These are phyloP conservation scores for Prosapia bicincta DNA, from an alignment of 2,888 invertebrate genomes.

Conservation along the genomic window DNA sequence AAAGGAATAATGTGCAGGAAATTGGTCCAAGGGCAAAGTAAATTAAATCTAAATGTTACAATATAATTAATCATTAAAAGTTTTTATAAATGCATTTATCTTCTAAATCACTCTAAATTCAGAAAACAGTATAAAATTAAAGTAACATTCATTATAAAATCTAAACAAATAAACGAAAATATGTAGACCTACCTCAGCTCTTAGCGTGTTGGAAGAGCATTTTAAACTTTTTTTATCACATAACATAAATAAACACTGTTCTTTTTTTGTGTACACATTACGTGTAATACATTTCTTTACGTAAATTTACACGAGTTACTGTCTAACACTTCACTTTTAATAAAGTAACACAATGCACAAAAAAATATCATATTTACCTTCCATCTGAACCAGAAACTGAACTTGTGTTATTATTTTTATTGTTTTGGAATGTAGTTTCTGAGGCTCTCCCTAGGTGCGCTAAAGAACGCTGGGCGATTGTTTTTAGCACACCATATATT, in stretches of 20 bases:
- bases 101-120: no score
- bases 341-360: neutral
- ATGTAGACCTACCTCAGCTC: neutral
- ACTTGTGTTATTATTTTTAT: neutral
- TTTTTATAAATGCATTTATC: no score
- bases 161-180: neutral
- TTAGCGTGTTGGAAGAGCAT: neutral
- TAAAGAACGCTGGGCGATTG: neutral
- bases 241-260: neutral
- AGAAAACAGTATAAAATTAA: no score
- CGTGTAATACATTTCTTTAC: neutral
- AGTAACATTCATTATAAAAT: neutral
- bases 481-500: neutral
- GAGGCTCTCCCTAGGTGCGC: neutral
- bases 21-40: neutral
- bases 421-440: conserved; percentile 2
- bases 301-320: neutral
- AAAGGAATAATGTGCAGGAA: neutral
- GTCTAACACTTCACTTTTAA: neutral
- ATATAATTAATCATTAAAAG: no score
- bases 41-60: neutral
- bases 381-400: neutral
- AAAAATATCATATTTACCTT: neutral
- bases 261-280: neutral
- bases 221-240: neutral